Base-by-base conservation (phyloP, 2,113 vertebrate genomes). In the Phyllopteryx taeniolatus region DNA sequence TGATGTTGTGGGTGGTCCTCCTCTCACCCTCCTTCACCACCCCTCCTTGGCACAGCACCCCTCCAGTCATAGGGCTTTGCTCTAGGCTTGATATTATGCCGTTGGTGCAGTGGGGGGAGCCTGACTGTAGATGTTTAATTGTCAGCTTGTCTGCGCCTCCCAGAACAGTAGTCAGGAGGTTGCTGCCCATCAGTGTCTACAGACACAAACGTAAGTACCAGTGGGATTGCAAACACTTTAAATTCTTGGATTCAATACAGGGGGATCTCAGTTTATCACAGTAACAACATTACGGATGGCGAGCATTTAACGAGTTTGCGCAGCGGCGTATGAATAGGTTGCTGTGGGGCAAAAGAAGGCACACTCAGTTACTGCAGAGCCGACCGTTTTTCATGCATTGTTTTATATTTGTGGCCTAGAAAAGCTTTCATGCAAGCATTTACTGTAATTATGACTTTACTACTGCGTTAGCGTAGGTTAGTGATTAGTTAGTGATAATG, bases 1-100 rank as follows among this genome's bases (percentile, higher is more conserved):
- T 99, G 83, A 99, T 96, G 87, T 99, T 99, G 89, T 99, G 98
- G 15, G 98, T 98, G 0, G 96, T 98, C 84, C 96, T 93, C 81
- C 94, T 94, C 82, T 99, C 98, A 7, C 98, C 98, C 88, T 99
- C 96, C 86, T 99, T 99, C 74, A 87, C 94, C 88, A 83, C 96
- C 83, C 68, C 92, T 79, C 82, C 95, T 74, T 87, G 94, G 85
- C 87, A 93, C 27, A 77, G 12, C 74, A 51, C 92, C 77, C 87
- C 94, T 85, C 77, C 90, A 75, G 59, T 83, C 86, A 56, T 74
- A 43, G 74, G 83, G 14, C 79, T 31, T n/a, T 87, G 91, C 5
- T 92, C 92, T 90, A 83, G 82, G 82, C 78, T 89, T 20, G 90
- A 88, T 63, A 94, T 93, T 70, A 82, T 85, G 17, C 91, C 92